phyloP scores from a whole-genome alignment of 1,140 invertebrate species.

The Drosophila sechellia region DNA sequence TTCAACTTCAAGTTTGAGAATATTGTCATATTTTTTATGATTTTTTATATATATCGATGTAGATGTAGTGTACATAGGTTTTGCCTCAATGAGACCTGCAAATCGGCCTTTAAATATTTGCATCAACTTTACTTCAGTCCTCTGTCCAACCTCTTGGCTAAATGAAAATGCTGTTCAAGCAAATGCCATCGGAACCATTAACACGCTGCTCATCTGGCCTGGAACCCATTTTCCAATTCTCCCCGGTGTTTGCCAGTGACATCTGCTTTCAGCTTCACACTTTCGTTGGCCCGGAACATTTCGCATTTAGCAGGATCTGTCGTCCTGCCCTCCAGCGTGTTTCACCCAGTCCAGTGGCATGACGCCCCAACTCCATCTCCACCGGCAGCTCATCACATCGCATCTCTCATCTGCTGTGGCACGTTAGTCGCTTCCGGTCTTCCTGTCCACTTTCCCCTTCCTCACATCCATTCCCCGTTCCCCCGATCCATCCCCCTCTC shows the following conservation, averaged over 20 bases:
- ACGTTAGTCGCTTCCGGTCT: conserved; percentile 72
- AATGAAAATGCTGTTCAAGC: conserved; percentile 28
- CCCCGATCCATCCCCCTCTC: neutral
- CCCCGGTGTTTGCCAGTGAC: conserved; percentile 28
- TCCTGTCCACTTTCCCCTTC: conserved; percentile 20
- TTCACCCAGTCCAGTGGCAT: neutral
- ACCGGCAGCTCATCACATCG: conserved; percentile 27
- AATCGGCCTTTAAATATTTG: neutral
- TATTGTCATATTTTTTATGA: too few species aligned
- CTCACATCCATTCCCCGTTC: conserved; percentile 4
- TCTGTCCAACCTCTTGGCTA: neutral
- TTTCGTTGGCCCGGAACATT: conserved; percentile 48
- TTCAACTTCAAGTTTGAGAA: conserved; percentile 8
- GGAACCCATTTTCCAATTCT: conserved; percentile 16
- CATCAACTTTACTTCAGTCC: neutral
- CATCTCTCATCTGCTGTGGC: conserved; percentile 42
- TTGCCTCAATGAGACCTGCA: too few species aligned
- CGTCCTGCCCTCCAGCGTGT: conserved; percentile 50
- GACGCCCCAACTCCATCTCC: conserved; percentile 1
- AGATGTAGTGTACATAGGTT: too few species aligned
- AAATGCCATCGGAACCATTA: neutral
- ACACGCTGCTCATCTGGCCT: conserved; percentile 6
- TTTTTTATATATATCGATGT: too few species aligned
- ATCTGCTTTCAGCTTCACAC: conserved; percentile 58
- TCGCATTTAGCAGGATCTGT: conserved; percentile 58